Evolutionary conservation across 2,113 vertebrate species (phyloP), one percentile per base, ranked within the genome.

Genomic region (Seriola aureovittata): DNA sequence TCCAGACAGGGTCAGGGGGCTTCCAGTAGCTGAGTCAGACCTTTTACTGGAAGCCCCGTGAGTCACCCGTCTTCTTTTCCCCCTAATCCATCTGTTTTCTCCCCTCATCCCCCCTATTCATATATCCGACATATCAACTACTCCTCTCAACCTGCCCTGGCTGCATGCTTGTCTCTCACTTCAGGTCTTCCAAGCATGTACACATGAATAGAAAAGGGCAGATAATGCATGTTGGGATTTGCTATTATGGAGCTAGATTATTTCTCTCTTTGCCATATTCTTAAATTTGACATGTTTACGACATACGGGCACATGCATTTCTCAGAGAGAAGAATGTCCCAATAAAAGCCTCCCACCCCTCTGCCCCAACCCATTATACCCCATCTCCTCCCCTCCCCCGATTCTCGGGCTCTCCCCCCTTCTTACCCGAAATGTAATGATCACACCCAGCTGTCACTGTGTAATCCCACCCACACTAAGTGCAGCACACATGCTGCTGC

Each of bases 391-490:
- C 67, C 72, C 48, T 72, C 81, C 85, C 90, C 71, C 44, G 1
- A 36, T 57, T 83, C 77, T 74, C 38, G 40, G 70, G 75, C 59
- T 64, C 36, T 29, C 59, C 74, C 74, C 76, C 79, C 42, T 2
- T 40, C 12, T 66, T 88, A 75, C 86, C 89, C 70, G 2, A 42
- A 80, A 46, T 58, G 21, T 80, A 87, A 91, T 91, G 90, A 93
- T 94, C 84, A 92, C 91, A 91, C 88, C 82, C 93, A 93, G 92
- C 90, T 90, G 93, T 92, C 93, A 85, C 65, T 71, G 73, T 83
- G 68, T 89, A 86, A 92, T 87, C 87, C 85, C 88, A 90, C 88
- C 85, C 90, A 87, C 93, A 52, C 67, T 71, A 75, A n/a, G 77
- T 63, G 62, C 59, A 68, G 68, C 80, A 75, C 68, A 34, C 34